Evolutionary conservation across 2,888 invertebrate species (phyloP).

Genomic region (Rhingia rostrata): DNA sequence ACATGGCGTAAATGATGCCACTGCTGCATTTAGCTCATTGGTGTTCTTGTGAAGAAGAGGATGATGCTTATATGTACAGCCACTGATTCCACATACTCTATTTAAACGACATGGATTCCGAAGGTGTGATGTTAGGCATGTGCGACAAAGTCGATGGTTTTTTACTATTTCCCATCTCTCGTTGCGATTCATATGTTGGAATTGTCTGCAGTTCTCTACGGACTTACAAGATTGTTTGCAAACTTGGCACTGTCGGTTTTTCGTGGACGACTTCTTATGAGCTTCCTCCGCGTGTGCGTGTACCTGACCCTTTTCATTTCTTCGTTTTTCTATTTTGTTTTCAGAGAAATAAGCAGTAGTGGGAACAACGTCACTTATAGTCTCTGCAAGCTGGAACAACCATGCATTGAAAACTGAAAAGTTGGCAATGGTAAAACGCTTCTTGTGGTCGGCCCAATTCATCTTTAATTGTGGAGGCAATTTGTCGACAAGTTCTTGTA

Average conservation of each 20-base stretch:
- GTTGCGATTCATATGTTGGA: not conserved
- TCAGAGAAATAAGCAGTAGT: not conserved
- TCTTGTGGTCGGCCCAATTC: slow-evolving; percentile 28
- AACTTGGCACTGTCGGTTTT: not conserved
- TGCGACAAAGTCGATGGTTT: slow-evolving; percentile 4
- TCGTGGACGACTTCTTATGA: not conserved
- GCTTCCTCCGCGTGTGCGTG: not conserved
- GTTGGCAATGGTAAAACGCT: not conserved
- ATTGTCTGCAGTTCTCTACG: not conserved
- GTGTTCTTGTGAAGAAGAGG: slow-evolving; percentile 18
- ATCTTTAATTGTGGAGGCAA: slow-evolving; percentile 24
- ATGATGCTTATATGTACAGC: slow-evolving; percentile 19
- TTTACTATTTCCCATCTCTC: slow-evolving; percentile 21
- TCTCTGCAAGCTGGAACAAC: slow-evolving; percentile 17
- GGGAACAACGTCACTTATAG: slow-evolving; percentile 2
- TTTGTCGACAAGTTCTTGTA: slow-evolving; percentile 39
- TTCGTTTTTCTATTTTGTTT: not conserved
- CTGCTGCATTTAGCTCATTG: not conserved
- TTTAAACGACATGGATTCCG: not conserved
- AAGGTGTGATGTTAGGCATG: slow-evolving; percentile 29
- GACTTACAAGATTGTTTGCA: not conserved
- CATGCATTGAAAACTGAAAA: slow-evolving; percentile 22
- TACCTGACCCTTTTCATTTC: slow-evolving; percentile 3
- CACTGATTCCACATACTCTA: slow-evolving; percentile 9
- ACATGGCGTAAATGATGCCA: not conserved